phyloP scores from a whole-genome alignment of 2,888 invertebrate species.

The Slavum lentiscoides region DNA sequence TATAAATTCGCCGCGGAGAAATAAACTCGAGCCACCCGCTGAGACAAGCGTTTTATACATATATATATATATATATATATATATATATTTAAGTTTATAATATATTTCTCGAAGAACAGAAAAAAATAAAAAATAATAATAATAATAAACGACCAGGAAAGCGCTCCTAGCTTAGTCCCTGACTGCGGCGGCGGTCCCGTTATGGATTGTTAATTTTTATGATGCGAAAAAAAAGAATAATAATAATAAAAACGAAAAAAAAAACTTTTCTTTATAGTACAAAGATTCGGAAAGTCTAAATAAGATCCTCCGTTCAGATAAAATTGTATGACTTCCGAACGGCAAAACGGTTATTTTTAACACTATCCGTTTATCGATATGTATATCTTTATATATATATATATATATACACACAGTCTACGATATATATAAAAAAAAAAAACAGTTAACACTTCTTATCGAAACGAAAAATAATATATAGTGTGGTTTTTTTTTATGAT shows the following conservation, averaged over 20 bases:
- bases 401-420: neutral
- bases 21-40: conserved; percentile 41
- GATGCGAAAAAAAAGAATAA: conserved; percentile 15
- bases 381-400: no score
- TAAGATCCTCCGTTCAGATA: conserved; percentile 17
- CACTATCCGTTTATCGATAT: neutral
- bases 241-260: conserved; percentile 4
- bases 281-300: neutral
- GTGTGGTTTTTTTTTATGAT: no score
- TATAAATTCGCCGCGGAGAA: conserved; percentile 40
- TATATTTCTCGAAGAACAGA: conserved; percentile 15
- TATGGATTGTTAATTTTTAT: conserved; percentile 53
- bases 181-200: conserved; percentile 19
- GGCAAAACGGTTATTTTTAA: neutral
- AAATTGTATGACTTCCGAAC: conserved; percentile 3
- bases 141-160: conserved; percentile 50
- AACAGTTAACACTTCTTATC: no score
- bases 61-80: conserved; percentile 19
- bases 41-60: conserved; percentile 28
- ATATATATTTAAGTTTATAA: conserved; percentile 23
- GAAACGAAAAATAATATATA: no score
- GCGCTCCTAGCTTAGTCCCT: conserved; percentile 11
- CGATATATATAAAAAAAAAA: no score
- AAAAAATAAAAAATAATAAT: conserved; percentile 13
- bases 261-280: conserved; percentile 23